Base-by-base conservation (phyloP, 2,113 vertebrate species). In the Poeciliopsis turrubarensis region DNA sequence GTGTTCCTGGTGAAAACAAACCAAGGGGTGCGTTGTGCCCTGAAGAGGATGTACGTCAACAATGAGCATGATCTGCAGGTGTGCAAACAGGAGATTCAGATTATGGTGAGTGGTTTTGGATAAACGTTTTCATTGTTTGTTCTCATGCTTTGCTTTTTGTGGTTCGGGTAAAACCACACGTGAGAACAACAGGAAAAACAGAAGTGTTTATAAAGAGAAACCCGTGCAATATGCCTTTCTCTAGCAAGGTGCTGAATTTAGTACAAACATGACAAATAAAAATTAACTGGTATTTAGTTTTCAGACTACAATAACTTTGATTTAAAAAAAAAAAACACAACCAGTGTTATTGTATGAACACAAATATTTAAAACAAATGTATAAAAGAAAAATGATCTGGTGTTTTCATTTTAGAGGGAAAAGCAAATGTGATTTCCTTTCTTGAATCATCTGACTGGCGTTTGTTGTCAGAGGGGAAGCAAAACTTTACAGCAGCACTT, bases 41-140 rank as follows among this genome's bases (percentile, higher is more conserved):
- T 99, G 87, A 99, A 99, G 93, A 95, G 98, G 87, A 99, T 99
- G 98, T 99, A 99, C 0, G 98, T 99, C 93, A 99, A 99, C 89
- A 98, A 98, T 0, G 98, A 99, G 84, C 92, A 99, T 0, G 98
- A 99, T 87, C 92, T 99, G 81, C 97, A 98, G 83, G 97, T 99
- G 84, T 99, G 97, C 96, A 97, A 99, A 86, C 91, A 96, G 47
- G 98, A 99, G 87, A 98, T 99, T 89, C 98, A 99, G 79, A 99
- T 99, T 86, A 99, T 99, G 98, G 98, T 99, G 93, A 96, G 97
- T 91, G 34, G 13, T 54, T 68, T 39, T 44, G 27, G 26, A 41
- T 2, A 17, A 44, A 47, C 62, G 2, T 78, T 37, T 47, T 72
- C 19, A 39, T 22, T 57, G 19, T 19, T 73, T 19, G 47, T 57